These are phyloP conservation scores for Hypena proboscidalis DNA, from an alignment of 2,888 invertebrate genomes.

Conservation along the genomic window DNA sequence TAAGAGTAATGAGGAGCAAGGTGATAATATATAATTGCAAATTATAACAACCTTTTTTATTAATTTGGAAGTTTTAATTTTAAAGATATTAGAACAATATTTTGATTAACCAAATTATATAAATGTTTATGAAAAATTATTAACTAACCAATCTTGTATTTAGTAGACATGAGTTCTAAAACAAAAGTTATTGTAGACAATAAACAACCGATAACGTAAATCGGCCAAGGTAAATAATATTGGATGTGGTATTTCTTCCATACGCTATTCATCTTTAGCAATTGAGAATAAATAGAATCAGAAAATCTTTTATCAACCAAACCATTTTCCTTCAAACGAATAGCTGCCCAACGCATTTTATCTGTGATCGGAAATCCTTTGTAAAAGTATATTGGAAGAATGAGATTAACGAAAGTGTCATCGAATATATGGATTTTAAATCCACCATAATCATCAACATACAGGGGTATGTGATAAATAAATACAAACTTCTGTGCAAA, in stretches of 20 bases:
- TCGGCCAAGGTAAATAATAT: constrained; percentile 1
- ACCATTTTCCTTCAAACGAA: constrained; percentile 17
- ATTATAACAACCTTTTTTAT: no score
- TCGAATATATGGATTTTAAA: constrained; percentile 8
- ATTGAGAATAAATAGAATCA: not conserved
- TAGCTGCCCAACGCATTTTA: not conserved
- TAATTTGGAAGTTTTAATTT: no score
- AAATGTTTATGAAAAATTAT: no score
- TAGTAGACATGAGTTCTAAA: constrained; percentile 1
- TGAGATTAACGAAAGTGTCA: constrained; percentile 2
- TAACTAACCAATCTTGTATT: no score
- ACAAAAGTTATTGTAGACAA: constrained; percentile 4
- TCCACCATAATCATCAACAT: constrained; percentile 1
- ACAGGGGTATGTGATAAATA: not conserved
- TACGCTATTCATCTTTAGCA: not conserved
- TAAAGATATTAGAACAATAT: no score
- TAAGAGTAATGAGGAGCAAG: no score
- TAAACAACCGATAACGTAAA: constrained; percentile 1
- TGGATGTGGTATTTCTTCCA: not conserved
- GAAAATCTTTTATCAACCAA: constrained; percentile 6
- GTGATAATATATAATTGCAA: no score
- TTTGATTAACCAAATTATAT: no score
- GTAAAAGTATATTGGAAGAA: constrained; percentile 12
- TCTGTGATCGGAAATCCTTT: constrained; percentile 21
- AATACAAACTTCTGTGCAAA: not conserved